Evolutionary conservation across 2,888 invertebrate genomes (phyloP).

Genomic region (Rhopalosiphum nymphaeae): DNA sequence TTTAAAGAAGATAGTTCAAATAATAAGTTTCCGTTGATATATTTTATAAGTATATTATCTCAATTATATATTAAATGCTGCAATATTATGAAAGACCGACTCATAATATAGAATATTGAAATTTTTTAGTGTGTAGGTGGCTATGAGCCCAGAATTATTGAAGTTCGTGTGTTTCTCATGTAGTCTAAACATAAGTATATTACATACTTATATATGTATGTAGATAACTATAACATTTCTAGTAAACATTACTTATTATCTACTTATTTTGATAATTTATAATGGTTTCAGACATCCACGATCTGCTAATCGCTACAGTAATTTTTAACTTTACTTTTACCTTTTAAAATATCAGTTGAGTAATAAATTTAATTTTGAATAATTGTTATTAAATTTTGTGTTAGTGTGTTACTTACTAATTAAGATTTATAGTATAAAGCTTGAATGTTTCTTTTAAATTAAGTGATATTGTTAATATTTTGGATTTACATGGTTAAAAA

Average conservation of each 20-base stretch:
- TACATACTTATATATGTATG: background rate
- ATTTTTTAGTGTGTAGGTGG: background rate
- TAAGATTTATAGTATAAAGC: background rate
- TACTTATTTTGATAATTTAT: background rate
- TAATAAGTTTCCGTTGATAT: background rate
- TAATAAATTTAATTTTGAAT: background rate
- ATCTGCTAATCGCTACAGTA: background rate
- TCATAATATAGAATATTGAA: background rate
- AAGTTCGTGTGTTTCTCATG: background rate
- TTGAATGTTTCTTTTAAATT: background rate
- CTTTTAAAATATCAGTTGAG: background rate
- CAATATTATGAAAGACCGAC: background rate
- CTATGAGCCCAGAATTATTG: background rate
- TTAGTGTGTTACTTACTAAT: too few species aligned
- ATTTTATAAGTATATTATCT: background rate
- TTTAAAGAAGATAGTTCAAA: background rate
- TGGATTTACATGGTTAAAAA: background rate
- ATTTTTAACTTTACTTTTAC: background rate
- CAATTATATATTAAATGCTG: background rate
- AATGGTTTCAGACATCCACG: background rate
- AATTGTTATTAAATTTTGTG: background rate
- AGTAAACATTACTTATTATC: background rate
- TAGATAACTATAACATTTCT: background rate
- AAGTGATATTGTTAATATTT: background rate
- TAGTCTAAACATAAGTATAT: background rate